Base-by-base conservation (phyloP, 1,140 invertebrate species). In the Aphelenchoides avenae region DNA sequence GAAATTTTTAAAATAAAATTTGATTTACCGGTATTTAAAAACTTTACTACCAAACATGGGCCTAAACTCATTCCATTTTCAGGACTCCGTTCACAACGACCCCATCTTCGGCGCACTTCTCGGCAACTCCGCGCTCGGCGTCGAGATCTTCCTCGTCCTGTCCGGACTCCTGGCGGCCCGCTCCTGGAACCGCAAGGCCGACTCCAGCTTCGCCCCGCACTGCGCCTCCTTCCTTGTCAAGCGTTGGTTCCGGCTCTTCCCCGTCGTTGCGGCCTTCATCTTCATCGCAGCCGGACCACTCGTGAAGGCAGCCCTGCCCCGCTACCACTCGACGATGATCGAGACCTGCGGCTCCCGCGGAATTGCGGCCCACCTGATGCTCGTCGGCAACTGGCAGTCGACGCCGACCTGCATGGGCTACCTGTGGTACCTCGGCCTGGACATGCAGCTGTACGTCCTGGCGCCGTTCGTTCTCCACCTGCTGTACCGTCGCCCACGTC, bases 331-430 rank as follows among this genome's bases (percentile, higher is more conserved):
- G 1, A 69, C 72, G 22, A 75, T 75, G 74, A 51, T 74, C 22
- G 56, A 64, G 5, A 62, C 57, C 11, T 75, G 72, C 46, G 64
- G 64, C 6, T 42, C 57, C 20, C 33, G 30, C 5, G 65, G 66
- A 3, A 41, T 75, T n/a, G 15, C 63, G 1, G 57, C 70, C 5
- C 71, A 75, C 52, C 43, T 75, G 18, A 63, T 56, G 9, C 66
- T 75, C 37, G 49, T 61, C 11, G 41, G 42, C 13, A 75, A 75
- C 46, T 72, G 61, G 56, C 57, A 68, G 37, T 52, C 30, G n/a
- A 66, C 64, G 13, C 73, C 73, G 20, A 75, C 74, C 7, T 75
- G 72, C 42, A 53, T 75, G n/a, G 71, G 72, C 3, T 75, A 77
- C 36, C 48, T 75, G 4, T 75, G 72, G 72, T 76, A 75, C 30